These are phyloP conservation scores for Argyresthia goedartella DNA, from an alignment of 2,888 invertebrate species.

Conservation along the genomic window DNA sequence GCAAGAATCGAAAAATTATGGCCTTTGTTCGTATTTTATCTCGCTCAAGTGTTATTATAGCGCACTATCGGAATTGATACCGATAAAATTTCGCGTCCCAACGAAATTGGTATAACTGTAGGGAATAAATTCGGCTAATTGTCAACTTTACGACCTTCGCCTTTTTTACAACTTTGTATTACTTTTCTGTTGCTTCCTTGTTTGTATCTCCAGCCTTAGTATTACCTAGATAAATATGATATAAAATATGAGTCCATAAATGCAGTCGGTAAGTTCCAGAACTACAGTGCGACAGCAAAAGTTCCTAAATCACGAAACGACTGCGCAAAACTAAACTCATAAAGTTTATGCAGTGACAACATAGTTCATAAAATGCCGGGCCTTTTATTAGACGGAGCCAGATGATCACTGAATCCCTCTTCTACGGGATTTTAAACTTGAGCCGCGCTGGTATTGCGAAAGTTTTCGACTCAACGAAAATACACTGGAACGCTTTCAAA, in stretches of 20 bases:
- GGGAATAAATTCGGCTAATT: constrained; percentile 58
- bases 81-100: constrained; percentile 48
- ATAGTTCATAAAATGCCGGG: constrained; percentile 53
- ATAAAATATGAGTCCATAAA: not conserved
- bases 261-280: not conserved
- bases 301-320: constrained; percentile 16
- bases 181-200: too few relatives aligned
- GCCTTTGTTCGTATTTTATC: constrained; percentile 47
- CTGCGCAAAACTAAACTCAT: constrained; percentile 49
- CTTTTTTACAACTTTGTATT: constrained; percentile 13
- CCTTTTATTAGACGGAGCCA: constrained; percentile 58
- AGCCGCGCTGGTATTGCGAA: constrained; percentile 55
- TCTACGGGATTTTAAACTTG: constrained; percentile 42
- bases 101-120: constrained; percentile 28
- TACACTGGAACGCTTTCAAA: constrained; percentile 68
- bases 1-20: constrained; percentile 50
- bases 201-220: too few relatives aligned
- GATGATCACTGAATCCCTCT: constrained; percentile 45
- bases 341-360: constrained; percentile 67
- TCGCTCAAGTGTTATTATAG: constrained; percentile 37
- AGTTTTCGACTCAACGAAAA: constrained; percentile 65
- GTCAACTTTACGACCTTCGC: constrained; percentile 16
- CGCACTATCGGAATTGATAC: constrained; percentile 61
- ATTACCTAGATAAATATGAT: not conserved
- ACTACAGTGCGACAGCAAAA: constrained; percentile 5